Base-by-base conservation (phyloP, 2,797 vertebrate species). In the Macroramphosus scolopax region DNA sequence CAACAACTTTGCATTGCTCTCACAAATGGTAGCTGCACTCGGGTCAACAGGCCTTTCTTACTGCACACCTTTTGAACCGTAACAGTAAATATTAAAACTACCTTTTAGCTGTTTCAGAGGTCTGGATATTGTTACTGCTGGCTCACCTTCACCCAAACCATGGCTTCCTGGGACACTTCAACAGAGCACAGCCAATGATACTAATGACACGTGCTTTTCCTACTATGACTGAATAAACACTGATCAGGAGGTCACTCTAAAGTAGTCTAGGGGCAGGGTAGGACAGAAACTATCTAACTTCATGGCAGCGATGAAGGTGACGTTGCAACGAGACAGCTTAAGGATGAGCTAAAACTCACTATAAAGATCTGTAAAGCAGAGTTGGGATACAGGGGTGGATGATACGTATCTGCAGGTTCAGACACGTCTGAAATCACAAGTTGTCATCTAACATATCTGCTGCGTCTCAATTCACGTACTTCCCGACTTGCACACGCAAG, bases 1-100 rank as follows among this genome's bases (percentile, higher is more conserved):
- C 28, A 45, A 20, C 9, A 63, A 8, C 17, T 5, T n/a, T 11
- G 17, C 40, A 14, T 57, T 34, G 5, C 8, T 17, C 30, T 14
- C 20, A 22, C 20, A 22, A 3, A 22, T 6, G 20, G 14, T 22
- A 37, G n/a, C n/a, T n/a, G n/a, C n/a, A n/a, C n/a, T n/a, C n/a
- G n/a, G n/a, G n/a, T n/a, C n/a, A n/a, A n/a, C n/a, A n/a, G n/a
- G n/a, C n/a, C n/a, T n/a, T n/a, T n/a, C n/a, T n/a, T n/a, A n/a
- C n/a, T n/a, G 9, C n/a, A 24, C 10, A 25, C 8, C 32, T 31
- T 17, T 28, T 10, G 13, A 7, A 37, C 25, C 10, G 2, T 42
- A 13, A 28, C 13, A 40, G 29, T 1, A 15, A 26, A 52, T 34
- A 12, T 35, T 25, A 5, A 18, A 31, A 41, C 25, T 26, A 26